Base-by-base conservation (phyloP, 2,113 vertebrate genomes). In the Rissa tridactyla region DNA sequence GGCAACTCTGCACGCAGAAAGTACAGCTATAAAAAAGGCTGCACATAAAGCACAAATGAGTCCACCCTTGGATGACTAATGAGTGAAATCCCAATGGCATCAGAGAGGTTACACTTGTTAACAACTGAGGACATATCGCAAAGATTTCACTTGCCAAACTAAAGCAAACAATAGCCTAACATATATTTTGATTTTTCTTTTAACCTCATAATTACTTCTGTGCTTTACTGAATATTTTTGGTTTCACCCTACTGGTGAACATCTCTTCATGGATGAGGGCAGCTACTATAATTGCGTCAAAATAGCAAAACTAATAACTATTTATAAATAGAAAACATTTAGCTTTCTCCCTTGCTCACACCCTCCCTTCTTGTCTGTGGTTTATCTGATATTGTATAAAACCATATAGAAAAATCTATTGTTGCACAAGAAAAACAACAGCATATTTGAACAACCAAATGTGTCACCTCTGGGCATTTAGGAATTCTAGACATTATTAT, bases 51-150 rank as follows among this genome's bases (percentile, higher is more conserved):
- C 46, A 52, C 9, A 7, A 40, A n/a, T 9, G 7, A 80, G 13
- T 26, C 22, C 21, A 58, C 1, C 15, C 42, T 26, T 16, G 30
- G 29, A 5, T 32, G 25, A 46, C 19, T 32, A 34, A 34, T 3
- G 29, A n/a, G 20, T 18, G 42, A 42, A 71, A 83, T 26, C 46
- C 60, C 68, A 65, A 4, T 1, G 11, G n/a, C 30, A 61, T 4
- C 13, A 36, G 26, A 42, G 36, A 20, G 20, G 3, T 72, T 40
- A n/a, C 15, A 16, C 15, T 26, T 9, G 0, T 8, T 49, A 44
- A 61, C 26, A 68, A 3, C 11, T 1, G 3, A 66, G 9, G 61
- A 30, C 16, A 9, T 0, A 4, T 2, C 0, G 0, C 42, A 66
- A 70, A 68, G 8, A 12, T 42, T 62, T 49, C 38, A 38, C 36